Conservation (phyloP, 2,797 vertebrate genomes). For the Tapera naevia region DNA sequence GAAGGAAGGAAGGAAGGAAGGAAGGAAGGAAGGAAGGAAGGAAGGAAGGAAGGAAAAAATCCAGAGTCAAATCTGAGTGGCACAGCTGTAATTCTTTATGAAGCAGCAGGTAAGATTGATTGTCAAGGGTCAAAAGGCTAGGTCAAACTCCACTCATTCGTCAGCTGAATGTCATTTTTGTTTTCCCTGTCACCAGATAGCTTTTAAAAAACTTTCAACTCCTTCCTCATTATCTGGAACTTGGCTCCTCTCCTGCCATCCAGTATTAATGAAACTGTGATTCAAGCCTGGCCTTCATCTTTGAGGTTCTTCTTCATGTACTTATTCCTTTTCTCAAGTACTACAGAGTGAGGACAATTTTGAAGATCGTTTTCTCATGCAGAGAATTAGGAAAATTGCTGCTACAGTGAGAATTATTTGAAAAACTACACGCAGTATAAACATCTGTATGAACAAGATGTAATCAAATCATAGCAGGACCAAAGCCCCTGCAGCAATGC, state of each 20-base stretch:
- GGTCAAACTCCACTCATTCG: constrained; percentile 90
- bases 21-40: too few relatives aligned
- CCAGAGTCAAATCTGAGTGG: constrained; percentile 83
- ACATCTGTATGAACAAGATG: constrained; percentile 63
- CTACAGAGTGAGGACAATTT: constrained; percentile 63
- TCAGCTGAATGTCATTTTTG: constrained; percentile 96
- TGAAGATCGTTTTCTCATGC: constrained; percentile 65
- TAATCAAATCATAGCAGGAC: constrained; percentile 70
- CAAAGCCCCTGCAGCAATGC: not conserved
- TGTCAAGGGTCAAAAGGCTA: constrained; percentile 95
- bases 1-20: too few relatives aligned
- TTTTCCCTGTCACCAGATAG: constrained; percentile 88
- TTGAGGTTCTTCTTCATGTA: constrained; percentile 75
- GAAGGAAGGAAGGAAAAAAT: not conserved
- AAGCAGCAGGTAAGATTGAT: constrained; percentile 92
- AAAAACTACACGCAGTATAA: constrained; percentile 53
- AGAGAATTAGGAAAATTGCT: constrained; percentile 54
- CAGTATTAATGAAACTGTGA: constrained; percentile 83
- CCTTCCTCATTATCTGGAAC: constrained; percentile 84
- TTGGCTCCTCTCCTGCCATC: constrained; percentile 81
- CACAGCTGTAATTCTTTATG: constrained; percentile 84
- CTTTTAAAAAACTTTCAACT: constrained; percentile 83
- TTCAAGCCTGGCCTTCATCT: constrained; percentile 87
- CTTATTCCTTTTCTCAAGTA: constrained; percentile 61
- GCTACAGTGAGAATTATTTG: constrained; percentile 43